phyloP scores from a whole-genome alignment of 2,888 invertebrate genomes.

The Erannis defoliaria region DNA sequence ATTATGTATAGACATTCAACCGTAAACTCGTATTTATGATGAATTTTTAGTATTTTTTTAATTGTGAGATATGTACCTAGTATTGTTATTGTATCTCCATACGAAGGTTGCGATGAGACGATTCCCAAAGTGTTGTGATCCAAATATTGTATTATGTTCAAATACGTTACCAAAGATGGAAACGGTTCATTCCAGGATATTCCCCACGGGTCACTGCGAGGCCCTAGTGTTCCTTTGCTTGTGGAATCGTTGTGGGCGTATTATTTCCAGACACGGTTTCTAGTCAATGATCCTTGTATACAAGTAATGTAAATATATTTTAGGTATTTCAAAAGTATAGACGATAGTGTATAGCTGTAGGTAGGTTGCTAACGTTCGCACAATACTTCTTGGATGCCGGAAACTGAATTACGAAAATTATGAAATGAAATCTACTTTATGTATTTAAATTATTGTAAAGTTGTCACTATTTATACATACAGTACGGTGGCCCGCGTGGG shows the following conservation, averaged over 20 bases:
- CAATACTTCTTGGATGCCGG: constrained; percentile 66
- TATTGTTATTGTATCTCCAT: constrained; percentile 31
- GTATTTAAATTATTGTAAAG: constrained; percentile 36
- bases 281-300: constrained; percentile 83
- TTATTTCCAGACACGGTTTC: constrained; percentile 72
- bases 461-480: constrained; percentile 17
- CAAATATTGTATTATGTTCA: constrained; percentile 64
- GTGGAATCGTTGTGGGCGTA: not conserved
- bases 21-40: constrained; percentile 47
- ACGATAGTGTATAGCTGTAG: constrained; percentile 63
- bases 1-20: constrained; percentile 59
- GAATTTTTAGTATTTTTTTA: constrained; percentile 49
- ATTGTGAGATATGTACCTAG: constrained; percentile 34
- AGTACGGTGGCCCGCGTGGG: constrained; percentile 4
- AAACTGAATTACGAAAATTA: constrained; percentile 39
- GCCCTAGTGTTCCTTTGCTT: not conserved
- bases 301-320: constrained; percentile 73
- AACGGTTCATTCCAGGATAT: constrained; percentile 69
- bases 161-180: constrained; percentile 81
- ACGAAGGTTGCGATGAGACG: constrained; percentile 27
- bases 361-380: constrained; percentile 76
- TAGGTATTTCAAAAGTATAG: constrained; percentile 72
- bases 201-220: not conserved
- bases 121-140: constrained; percentile 50
- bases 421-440: constrained; percentile 28